Evolutionary conservation across 2,888 invertebrate species (phyloP), one percentile per base, ranked within the genome.

Genomic region (Leucophenga montana): DNA sequence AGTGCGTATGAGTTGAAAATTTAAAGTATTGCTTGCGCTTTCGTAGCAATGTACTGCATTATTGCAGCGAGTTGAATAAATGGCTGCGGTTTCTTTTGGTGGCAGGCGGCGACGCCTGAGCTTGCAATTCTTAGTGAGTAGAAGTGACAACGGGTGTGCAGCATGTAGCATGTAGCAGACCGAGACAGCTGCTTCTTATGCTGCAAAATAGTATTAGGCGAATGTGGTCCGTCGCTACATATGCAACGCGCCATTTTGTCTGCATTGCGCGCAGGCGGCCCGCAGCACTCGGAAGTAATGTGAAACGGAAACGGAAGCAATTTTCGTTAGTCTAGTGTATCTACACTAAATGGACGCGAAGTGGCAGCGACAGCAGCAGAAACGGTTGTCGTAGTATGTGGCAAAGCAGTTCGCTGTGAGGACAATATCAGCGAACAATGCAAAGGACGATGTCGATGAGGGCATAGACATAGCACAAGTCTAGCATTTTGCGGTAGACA

Each of bases 261-360:
- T 39, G 8, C 11, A 39, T 1, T 39, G 39, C 39, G 39, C 39
- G 39, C 39, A 39, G 39, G 39, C 39, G 39, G 39, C 39, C 50
- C 4, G 50, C n/a, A 13, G 31, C 75, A 75, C 81, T 61, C 54
- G 83, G 83, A 79, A 78, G 74, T 73, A 70, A 74, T 72, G 64
- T 71, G 69, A 73, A 77, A 73, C 80, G 78, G 78, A 85, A 84
- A 69, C 83, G 83, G 83, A 85, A 84, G 80, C 79, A 83, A 84
- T 83, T 83, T 84, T 81, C 85, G 79, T 84, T 77, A 77, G 82
- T 77, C 75, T n/a, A 39, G 74, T 81, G 76, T 75, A 80, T 71
- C 16, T 50, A n/a, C n/a, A n/a, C 13, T 48, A 73, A 78, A 78
- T 77, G 76, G 76, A 71, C 68, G 76, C 78, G 71, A 62, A 70